Conservation (phyloP, 2,888 invertebrate genomes). For the Pyralis farinalis region DNA sequence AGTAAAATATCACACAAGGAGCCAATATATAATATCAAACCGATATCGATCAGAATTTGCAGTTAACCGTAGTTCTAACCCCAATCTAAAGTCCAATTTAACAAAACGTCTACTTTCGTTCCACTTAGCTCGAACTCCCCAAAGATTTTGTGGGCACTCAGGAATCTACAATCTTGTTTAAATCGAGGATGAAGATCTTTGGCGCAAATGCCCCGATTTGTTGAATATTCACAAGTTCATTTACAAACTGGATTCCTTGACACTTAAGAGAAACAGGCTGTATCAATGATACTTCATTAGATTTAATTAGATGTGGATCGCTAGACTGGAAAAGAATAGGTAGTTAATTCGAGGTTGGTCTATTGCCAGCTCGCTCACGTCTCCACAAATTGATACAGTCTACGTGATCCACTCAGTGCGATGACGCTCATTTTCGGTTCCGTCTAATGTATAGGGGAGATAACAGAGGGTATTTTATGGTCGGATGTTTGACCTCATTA, state of each 20-base stretch:
- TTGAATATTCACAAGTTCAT: constrained; percentile 3
- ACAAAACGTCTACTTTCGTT: constrained; percentile 5
- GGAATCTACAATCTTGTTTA: constrained; percentile 3
- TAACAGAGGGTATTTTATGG: constrained; percentile 10
- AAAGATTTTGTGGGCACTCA: background rate
- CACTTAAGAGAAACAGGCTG: constrained; percentile 2
- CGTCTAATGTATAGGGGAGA: constrained; percentile 22
- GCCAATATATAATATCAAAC: too few relatives aligned
- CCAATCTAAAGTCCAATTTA: constrained; percentile 5
- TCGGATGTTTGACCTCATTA: constrained; percentile 4
- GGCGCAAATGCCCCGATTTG: background rate
- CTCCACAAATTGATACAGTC: constrained; percentile 56
- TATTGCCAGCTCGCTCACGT: constrained; percentile 54
- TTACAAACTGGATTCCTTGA: background rate
- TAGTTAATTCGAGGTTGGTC: constrained; percentile 36
- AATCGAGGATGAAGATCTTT: background rate
- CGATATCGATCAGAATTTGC: too few relatives aligned
- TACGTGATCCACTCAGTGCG: constrained; percentile 56
- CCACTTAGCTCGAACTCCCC: constrained; percentile 2
- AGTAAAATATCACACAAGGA: too few relatives aligned
- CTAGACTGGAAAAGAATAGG: constrained; percentile 40
- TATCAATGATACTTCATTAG: constrained; percentile 32
- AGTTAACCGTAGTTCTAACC: too few relatives aligned
- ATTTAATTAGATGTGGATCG: constrained; percentile 41
- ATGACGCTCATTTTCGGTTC: constrained; percentile 53